Evolutionary conservation across 2,113 vertebrate species (phyloP).

Genomic region (Bombycilla garrulus): DNA sequence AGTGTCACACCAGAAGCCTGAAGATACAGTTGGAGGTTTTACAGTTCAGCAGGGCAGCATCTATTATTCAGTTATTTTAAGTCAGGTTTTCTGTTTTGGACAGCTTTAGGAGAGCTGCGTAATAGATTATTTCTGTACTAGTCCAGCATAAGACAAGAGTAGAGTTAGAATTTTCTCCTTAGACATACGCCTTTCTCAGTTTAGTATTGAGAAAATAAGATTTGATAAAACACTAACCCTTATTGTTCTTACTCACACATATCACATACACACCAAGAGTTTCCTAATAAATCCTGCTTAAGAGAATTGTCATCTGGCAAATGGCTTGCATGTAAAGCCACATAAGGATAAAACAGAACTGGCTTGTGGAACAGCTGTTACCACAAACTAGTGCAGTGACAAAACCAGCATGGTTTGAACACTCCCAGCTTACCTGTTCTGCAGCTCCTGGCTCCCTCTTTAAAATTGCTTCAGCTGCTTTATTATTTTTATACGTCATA

Average conservation of each 20-base stretch:
- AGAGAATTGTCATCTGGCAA: not conserved
- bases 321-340: not conserved
- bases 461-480: slow-evolving; percentile 93
- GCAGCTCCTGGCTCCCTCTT: slow-evolving; percentile 95
- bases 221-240: not conserved
- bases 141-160: not conserved
- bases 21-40: not conserved
- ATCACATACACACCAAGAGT: not conserved
- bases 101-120: not conserved
- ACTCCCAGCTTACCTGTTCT: slow-evolving; percentile 82
- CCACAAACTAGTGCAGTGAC: not conserved
- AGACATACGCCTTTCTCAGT: not conserved
- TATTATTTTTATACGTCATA: slow-evolving; percentile 98
- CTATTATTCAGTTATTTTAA: not conserved
- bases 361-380: not conserved
- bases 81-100: not conserved
- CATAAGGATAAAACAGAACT: not conserved
- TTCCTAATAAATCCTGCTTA: not conserved
- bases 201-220: not conserved
- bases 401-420: not conserved
- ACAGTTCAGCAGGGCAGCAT: not conserved
- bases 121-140: not conserved
- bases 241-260: not conserved
- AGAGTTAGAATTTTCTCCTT: not conserved
- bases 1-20: not conserved